Percentiles rank a stretch among this genome's conserved stretches.
phyloP scores from a whole-genome alignment of 2,888 invertebrate species.

The Dysmachus trigonus region DNA sequence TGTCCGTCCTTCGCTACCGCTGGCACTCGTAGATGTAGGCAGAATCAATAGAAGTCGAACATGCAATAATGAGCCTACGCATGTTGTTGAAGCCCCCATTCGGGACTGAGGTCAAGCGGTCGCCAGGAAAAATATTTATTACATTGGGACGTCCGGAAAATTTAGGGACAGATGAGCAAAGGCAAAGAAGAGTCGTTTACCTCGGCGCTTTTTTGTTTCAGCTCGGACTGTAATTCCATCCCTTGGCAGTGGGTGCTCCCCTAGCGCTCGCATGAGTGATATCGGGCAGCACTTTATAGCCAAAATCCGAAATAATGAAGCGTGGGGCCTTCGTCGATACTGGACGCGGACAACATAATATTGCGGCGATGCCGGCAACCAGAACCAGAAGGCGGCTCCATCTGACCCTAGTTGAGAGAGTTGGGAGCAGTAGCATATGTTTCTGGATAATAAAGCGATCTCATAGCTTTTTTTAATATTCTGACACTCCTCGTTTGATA shows the following conservation, averaged over 20 bases:
- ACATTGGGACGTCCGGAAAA: not conserved
- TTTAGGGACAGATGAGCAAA: not conserved
- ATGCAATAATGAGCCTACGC: constrained; percentile 28
- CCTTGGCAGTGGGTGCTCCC: not conserved
- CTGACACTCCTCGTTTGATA: constrained; percentile 35
- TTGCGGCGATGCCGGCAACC: not conserved
- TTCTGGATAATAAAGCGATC: constrained; percentile 42
- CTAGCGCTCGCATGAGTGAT: not conserved
- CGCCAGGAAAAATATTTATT: constrained; percentile 38
- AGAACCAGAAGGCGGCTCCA: not conserved
- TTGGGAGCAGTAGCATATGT: constrained; percentile 13
- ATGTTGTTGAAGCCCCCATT: constrained; percentile 3
- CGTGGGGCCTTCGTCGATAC: not conserved
- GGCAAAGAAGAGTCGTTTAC: not conserved
- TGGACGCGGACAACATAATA: not conserved
- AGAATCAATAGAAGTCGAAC: constrained; percentile 36
- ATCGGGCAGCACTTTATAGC: constrained; percentile 28
- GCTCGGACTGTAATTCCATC: not conserved
- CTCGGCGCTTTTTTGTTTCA: not conserved
- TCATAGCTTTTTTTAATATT: constrained; percentile 30
- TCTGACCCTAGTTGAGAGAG: not conserved
- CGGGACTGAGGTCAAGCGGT: constrained; percentile 22
- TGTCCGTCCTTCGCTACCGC: not conserved
- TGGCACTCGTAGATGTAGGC: not conserved
- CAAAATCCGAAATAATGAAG: constrained; percentile 39